phyloP scores from a whole-genome alignment of 2,888 invertebrate species.

The Bembecia ichneumoniformis region DNA sequence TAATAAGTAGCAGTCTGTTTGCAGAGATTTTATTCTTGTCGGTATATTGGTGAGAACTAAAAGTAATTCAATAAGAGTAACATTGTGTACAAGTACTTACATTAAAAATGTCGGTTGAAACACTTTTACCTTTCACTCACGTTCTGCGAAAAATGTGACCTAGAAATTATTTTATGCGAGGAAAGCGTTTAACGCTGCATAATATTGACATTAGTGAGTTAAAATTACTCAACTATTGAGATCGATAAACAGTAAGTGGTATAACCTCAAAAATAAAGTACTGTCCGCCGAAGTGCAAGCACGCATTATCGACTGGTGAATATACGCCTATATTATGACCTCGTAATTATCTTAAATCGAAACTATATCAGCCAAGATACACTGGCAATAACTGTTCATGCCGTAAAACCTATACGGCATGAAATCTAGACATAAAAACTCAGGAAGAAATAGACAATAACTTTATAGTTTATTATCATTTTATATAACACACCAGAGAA shows the following conservation, averaged over 20 bases:
- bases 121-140: constrained; percentile 3
- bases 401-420: too few relatives aligned
- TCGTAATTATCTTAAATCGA: not conserved
- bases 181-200: not conserved
- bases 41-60: too few relatives aligned
- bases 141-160: constrained; percentile 16
- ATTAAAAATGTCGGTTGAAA: too few relatives aligned
- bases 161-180: not conserved
- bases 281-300: not conserved
- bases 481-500: not conserved
- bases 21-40: not conserved
- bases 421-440: too few relatives aligned
- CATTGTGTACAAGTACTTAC: too few relatives aligned
- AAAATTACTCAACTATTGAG: not conserved
- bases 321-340: not conserved
- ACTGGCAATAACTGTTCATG: not conserved
- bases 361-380: not conserved
- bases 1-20: not conserved
- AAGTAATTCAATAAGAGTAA: too few relatives aligned
- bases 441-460: not conserved
- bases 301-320: not conserved
- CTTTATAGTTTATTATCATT: not conserved
- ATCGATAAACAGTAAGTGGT: not conserved
- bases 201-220: not conserved
- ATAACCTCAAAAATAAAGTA: not conserved